These are phyloP conservation scores for Atherix ibis DNA, from an alignment of 2,888 invertebrate genomes.

Conservation along the genomic window DNA sequence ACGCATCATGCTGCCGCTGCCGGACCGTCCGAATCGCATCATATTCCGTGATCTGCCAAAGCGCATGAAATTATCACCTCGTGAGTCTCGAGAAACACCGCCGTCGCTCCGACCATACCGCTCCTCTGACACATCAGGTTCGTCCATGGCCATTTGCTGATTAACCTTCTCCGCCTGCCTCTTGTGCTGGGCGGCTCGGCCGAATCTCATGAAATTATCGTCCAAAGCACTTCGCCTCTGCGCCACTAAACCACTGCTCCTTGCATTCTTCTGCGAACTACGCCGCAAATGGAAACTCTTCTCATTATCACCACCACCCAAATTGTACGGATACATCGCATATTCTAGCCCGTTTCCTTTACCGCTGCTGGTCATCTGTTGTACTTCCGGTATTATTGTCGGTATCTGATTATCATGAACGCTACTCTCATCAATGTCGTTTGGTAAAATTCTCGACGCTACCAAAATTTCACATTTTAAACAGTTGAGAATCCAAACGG, in stretches of 20 bases:
- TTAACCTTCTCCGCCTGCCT: background rate
- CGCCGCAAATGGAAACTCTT: too few species aligned
- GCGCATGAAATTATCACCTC: background rate
- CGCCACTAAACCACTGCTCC: background rate
- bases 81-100: background rate
- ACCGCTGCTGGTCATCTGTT: too few species aligned
- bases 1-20: background rate
- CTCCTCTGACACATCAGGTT: background rate
- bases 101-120: background rate
- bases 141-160: background rate
- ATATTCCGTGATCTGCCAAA: background rate
- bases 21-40: background rate
- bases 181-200: background rate
- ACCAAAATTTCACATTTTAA: background rate
- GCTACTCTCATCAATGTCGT: background rate
- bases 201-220: background rate
- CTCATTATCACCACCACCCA: too few species aligned
- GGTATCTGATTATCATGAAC: too few species aligned
- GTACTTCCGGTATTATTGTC: too few species aligned
- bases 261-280: too few species aligned
- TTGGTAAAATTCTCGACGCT: background rate
- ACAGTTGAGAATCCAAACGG: too few species aligned
- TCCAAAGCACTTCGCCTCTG: background rate
- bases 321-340: too few species aligned
- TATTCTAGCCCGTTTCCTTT: too few species aligned